phyloP scores from a whole-genome alignment of 2,113 vertebrate genomes.

The Cinclus mexicanus region DNA sequence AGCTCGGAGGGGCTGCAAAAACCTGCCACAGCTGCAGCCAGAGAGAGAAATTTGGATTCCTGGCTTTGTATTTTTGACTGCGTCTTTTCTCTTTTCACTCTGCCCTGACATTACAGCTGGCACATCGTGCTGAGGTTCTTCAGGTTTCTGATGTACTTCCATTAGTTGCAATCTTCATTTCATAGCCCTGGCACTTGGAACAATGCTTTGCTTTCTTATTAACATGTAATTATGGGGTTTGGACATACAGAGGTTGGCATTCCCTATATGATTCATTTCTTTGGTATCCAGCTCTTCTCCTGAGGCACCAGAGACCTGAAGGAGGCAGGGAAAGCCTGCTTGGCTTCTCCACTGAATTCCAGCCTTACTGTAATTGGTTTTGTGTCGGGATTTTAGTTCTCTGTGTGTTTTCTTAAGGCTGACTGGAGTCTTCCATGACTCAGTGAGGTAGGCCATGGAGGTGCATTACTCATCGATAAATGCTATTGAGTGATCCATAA shows the following conservation, averaged over 20 bases:
- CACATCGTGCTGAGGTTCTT: background rate
- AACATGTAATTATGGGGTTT: background rate
- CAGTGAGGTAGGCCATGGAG: background rate
- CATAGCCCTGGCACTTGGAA: constrained; percentile 18
- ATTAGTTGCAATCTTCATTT: constrained; percentile 33
- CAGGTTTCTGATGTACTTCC: background rate
- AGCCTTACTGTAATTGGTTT: background rate
- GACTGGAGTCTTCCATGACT: background rate
- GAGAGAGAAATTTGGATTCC: background rate
- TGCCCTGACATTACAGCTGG: background rate
- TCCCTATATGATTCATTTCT: constrained; percentile 39
- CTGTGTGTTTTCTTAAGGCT: background rate
- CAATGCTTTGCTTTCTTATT: constrained; percentile 29
- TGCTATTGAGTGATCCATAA: background rate
- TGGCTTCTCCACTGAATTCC: background rate
- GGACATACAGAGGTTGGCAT: constrained; percentile 27
- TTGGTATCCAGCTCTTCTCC: constrained; percentile 58
- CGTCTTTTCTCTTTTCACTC: background rate
- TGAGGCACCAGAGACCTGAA: background rate
- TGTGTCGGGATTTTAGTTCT: background rate
- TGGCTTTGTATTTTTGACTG: background rate
- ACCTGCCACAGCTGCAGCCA: fast-evolving
- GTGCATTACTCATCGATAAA: background rate
- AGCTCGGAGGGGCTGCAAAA: background rate
- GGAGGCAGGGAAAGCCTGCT: background rate